Evolutionary conservation across 23 tunicate species (phyloP), one percentile per base, ranked within the genome.

Genomic region (Ascidia mentula): DNA sequence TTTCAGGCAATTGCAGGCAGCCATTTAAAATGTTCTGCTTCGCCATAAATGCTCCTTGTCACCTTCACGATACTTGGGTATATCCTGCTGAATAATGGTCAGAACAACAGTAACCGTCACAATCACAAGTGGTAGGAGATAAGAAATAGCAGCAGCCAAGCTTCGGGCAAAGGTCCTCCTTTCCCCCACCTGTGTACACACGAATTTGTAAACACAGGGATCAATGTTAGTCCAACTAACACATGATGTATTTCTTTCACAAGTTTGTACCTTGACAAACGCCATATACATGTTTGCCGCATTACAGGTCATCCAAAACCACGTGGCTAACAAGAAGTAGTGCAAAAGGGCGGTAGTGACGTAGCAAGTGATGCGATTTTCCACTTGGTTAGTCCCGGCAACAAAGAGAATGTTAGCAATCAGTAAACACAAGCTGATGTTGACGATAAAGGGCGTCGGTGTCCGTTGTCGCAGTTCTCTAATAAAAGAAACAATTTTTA

Each of bases 221-320:
- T 53, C 65, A 9, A 42, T 42, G 53, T 42, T 42, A 42, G 53
- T 9, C 53, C 53, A 9, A 42, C 53, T 42, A 12, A 9, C 15
- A 9, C 15, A 15, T 42, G 12, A 42, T 12, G 15, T 9, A 42
- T 9, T 42, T 12, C 15, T 42, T 42, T 42, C 12, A 42, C 53
- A 9, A 9, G 15, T 42, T 42, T 30, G 59, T 71, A 85, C 82
- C 89, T 77, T 85, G 15, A 85, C 89, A 31, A 85, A 45, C 15
- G 76, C 77, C 34, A 69, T 45, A 36, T 85, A 85, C 59, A 85
- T 77, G 12, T 85, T 72, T 40, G 31, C 65, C 28, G 82, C 78
- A 71, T 85, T 75, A 40, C 78, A 37, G 20, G 60, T 46, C 78
- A 69, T 85, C 89, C 89, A 85, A 45, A n/a, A 69, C 89, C 89